Conservation (phyloP, 2,113 vertebrate genomes). For the Notiomystis cincta region DNA sequence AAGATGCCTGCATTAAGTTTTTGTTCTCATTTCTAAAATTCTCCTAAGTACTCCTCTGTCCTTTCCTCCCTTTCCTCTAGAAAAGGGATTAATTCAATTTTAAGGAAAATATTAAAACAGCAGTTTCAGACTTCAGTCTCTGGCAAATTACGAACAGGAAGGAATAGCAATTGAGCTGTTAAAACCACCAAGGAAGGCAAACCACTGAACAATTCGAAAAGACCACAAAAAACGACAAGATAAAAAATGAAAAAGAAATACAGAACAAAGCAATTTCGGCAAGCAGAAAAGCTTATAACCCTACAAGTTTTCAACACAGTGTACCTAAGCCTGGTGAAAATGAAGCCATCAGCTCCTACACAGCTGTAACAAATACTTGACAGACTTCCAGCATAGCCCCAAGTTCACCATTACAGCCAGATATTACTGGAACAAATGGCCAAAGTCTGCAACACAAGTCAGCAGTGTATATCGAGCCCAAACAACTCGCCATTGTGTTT, state of each 20-base stretch:
- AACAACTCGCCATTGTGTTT: background rate
- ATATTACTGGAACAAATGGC: background rate
- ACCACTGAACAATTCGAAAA: background rate
- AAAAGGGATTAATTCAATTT: background rate
- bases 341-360: background rate
- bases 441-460: slow-evolving; percentile 18
- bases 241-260: background rate
- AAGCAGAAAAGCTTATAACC: background rate
- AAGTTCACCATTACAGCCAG: slow-evolving; percentile 3
- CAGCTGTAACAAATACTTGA: slow-evolving; percentile 1
- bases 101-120: background rate
- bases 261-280: background rate
- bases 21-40: background rate
- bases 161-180: background rate
- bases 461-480: background rate
- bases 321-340: background rate
- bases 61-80: background rate
- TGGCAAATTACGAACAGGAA: background rate
- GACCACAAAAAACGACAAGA: background rate
- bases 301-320: background rate
- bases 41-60: background rate
- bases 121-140: background rate
- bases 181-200: background rate
- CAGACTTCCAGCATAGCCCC: background rate
- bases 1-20: background rate